A percentile compares a stretch with the other conserved stretches of the same genome.
These are phyloP conservation scores for Panagrolaimus sp. DNA, from an alignment of 1,140 invertebrate species.

Conservation along the genomic window DNA sequence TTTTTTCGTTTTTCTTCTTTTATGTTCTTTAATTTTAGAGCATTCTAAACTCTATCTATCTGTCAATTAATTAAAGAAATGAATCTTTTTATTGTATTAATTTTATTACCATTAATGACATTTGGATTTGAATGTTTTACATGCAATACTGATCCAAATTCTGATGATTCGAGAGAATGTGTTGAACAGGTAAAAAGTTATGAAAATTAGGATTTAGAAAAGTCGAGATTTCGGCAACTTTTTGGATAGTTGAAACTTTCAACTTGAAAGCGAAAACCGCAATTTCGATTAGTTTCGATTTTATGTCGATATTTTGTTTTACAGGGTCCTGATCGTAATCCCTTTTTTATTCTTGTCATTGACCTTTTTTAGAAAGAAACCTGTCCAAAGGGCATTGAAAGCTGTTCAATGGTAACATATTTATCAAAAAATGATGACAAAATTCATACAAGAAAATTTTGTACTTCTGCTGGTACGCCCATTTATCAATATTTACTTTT, in stretches of 20 bases:
- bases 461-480: slow-evolving; percentile 39
- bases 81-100: background rate
- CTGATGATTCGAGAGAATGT: slow-evolving; percentile 37
- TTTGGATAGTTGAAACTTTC: too few species aligned
- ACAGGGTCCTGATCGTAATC: too few species aligned
- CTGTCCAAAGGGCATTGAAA: slow-evolving; percentile 25
- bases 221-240: too few species aligned
- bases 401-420: slow-evolving; percentile 31
- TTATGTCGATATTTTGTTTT: too few species aligned
- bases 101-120: background rate
- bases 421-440: slow-evolving; percentile 23
- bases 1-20: too few species aligned
- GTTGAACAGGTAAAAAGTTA: slow-evolving; percentile 29
- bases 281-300: too few species aligned
- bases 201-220: too few species aligned
- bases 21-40: background rate
- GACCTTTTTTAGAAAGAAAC: slow-evolving; percentile 17
- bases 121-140: slow-evolving; percentile 37
- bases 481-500: slow-evolving; percentile 44
- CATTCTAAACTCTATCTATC: too few species aligned
- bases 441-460: slow-evolving; percentile 42
- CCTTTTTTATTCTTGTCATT: too few species aligned
- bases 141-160: slow-evolving; percentile 29
- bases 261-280: too few species aligned
- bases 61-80: background rate